phyloP scores from a whole-genome alignment of 2,797 vertebrate species.

The Leptodactylus fallax region DNA sequence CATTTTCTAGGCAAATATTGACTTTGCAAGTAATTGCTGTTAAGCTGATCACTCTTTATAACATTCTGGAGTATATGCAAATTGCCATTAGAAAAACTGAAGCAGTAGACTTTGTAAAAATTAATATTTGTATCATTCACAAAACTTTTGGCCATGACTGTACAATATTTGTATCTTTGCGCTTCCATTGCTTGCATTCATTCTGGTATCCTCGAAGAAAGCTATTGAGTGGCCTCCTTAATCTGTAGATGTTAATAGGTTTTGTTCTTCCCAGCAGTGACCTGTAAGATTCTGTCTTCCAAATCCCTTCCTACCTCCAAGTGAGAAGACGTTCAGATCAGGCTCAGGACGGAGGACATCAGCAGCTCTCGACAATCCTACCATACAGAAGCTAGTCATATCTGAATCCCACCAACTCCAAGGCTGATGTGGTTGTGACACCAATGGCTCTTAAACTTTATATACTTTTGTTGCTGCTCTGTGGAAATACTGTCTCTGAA shows the following conservation, averaged over 20 bases:
- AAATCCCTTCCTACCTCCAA: conserved; percentile 25
- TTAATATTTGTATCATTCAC: no score
- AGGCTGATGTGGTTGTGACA: conserved; percentile 67
- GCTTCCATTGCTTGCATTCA: not conserved
- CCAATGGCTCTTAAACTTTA: conserved; percentile 76
- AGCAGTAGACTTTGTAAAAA: no score
- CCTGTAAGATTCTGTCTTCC: conserved; percentile 48
- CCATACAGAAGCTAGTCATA: conserved; percentile 14
- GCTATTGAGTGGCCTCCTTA: conserved; percentile 22
- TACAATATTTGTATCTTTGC: not conserved
- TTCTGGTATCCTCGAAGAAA: conserved; percentile 10
- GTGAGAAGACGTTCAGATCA: conserved; percentile 39
- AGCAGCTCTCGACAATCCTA: conserved; percentile 33
- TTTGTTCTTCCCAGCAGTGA: conserved; percentile 47
- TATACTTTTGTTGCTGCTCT: conserved; percentile 77
- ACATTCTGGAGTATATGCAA: no score
- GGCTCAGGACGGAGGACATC: conserved; percentile 64
- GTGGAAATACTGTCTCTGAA: conserved; percentile 75
- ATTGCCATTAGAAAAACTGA: no score
- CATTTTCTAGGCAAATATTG: no score
- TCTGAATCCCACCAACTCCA: not conserved
- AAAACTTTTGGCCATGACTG: no score
- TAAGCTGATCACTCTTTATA: no score
- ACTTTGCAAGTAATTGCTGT: no score
- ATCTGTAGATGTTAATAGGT: conserved; percentile 41